Percentiles rank a stretch among this genome's conserved stretches.
These are phyloP conservation scores for Copidosoma floridanum DNA, from an alignment of 1,140 invertebrate species.

Conservation along the genomic window DNA sequence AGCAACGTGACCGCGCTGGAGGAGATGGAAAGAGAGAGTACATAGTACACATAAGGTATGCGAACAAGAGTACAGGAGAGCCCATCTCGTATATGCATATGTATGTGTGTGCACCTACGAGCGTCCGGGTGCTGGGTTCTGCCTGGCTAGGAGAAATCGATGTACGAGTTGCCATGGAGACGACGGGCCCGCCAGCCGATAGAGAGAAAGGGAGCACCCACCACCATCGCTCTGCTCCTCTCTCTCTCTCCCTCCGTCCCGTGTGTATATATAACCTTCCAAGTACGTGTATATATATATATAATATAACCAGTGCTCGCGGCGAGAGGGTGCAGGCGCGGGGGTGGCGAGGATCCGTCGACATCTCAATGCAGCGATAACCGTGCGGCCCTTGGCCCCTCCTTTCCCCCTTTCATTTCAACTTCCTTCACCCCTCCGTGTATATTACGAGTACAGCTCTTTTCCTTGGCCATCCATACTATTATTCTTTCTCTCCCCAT, in stretches of 20 bases:
- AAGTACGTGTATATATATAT: too few species aligned
- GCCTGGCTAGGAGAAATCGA: slow-evolving; percentile 17
- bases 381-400: slow-evolving; percentile 4
- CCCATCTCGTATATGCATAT: background rate
- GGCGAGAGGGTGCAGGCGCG: too few species aligned
- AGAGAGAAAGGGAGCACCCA: too few species aligned
- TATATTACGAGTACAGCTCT: background rate
- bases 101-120: too few species aligned
- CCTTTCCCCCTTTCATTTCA: background rate
- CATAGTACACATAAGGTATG: too few species aligned
- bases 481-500: background rate
- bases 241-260: background rate
- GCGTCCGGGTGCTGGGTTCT: too few species aligned
- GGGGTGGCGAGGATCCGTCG: too few species aligned
- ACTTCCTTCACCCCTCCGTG: background rate
- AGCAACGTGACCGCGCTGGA: background rate
- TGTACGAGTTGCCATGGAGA: slow-evolving; percentile 20
- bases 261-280: too few species aligned
- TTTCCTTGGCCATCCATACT: background rate
- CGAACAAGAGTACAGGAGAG: background rate
- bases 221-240: background rate
- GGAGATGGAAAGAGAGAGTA: background rate
- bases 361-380: slow-evolving; percentile 19
- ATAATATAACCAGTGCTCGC: too few species aligned
- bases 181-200: background rate